Conservation (phyloP, 2,113 vertebrate genomes). For the Chlorodrepanis virens region DNA sequence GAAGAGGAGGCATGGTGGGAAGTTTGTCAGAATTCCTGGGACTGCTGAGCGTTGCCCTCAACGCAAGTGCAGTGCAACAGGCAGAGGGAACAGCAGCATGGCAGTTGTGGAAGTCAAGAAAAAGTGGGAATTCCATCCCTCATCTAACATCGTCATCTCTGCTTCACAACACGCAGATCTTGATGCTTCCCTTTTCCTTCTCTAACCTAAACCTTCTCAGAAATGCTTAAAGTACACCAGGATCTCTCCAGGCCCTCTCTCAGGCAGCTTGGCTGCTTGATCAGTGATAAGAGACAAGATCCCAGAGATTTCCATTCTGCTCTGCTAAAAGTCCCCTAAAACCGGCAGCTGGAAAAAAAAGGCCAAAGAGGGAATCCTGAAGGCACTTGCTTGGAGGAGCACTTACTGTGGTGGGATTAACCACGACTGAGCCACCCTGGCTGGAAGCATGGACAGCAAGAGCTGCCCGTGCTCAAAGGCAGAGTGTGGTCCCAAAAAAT, state of each 20-base stretch:
- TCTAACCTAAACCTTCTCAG: not conserved
- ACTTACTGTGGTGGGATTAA: accelerated
- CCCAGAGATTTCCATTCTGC: not conserved
- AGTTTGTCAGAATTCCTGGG: not conserved
- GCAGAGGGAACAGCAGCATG: not conserved
- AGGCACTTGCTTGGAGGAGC: slow-evolving; percentile 42
- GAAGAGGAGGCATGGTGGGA: not conserved
- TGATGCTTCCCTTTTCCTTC: not conserved
- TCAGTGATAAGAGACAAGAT: not conserved
- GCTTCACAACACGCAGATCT: not conserved
- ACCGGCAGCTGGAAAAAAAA: not conserved
- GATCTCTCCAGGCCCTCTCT: not conserved
- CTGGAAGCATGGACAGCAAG: not conserved
- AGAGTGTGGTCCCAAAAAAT: not conserved
- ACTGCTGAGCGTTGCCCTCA: not conserved
- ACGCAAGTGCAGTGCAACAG: too few species aligned
- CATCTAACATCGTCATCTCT: not conserved
- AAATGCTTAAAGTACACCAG: not conserved
- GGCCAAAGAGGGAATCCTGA: not conserved
- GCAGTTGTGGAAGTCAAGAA: not conserved
- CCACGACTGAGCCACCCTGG: not conserved
- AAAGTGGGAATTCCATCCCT: not conserved
- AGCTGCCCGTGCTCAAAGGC: not conserved
- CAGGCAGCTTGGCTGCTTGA: not conserved
- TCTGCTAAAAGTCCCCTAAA: not conserved